Base-by-base conservation (phyloP, 1,140 invertebrate species). In the Aphaenogaster floridana region DNA sequence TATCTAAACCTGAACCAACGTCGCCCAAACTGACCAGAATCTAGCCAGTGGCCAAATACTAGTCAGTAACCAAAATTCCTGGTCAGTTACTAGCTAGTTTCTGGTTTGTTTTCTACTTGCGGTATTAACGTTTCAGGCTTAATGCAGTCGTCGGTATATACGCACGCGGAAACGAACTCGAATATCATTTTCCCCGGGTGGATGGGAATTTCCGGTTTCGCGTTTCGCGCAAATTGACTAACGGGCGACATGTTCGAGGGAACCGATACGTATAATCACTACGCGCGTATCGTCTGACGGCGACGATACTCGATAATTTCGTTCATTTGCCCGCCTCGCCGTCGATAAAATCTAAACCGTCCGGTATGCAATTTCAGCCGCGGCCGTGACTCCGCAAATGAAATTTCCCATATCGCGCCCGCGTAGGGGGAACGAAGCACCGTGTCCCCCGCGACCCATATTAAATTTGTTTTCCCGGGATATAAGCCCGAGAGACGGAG, bases 381-480 rank as follows among this genome's bases (percentile, higher is more conserved):
- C 42, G 69, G 39, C 61, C 80, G 57, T 39, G 42, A 71, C 48
- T 83, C 79, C 39, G 68, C 57, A 76, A 69, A 84, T 84, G 68
- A 63, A 84, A 84, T 76, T 74, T 76, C 42, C 69, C 57, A 84
- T 48, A 76, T 84, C 68, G 66, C 21, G 34, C 45, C 3, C 54
- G 69, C 15, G 48, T 6, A 11, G 52, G 8, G 28, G 21, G 39
- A 17, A 50, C 42, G 80, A 61, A 50, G 52, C 52, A 39, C 42
- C 15, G 17, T 17, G 42, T 34, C 28, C 28, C 28, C 28, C 68
- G 28, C 69, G 52, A 45, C 54, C 74, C 69, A 84, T 83, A 83
- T 84, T 84, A 84, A 84, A 84, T 84, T 84, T 84, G 80, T 76
- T 76, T 76, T 17, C 42, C 68, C 68, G 68, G 28, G 34, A 36